Evolutionary conservation across 2,888 invertebrate genomes (phyloP).

Genomic region (Meteorus colon): DNA sequence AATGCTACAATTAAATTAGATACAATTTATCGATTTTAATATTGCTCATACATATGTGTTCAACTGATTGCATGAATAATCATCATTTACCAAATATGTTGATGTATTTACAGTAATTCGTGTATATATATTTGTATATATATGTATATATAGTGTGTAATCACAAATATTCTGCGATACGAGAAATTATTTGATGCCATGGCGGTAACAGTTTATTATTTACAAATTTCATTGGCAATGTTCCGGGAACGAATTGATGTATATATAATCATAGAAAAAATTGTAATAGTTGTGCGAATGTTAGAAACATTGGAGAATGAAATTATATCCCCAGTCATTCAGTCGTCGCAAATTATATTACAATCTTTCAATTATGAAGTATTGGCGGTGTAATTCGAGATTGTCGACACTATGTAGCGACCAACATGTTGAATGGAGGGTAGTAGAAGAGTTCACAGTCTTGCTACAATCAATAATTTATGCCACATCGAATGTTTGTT

Average conservation of each 20-base stretch:
- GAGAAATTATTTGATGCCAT: conserved; percentile 5
- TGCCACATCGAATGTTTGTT: neutral
- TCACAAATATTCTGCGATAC: conserved; percentile 40
- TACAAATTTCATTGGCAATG: conserved; percentile 27
- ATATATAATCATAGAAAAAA: conserved; percentile 10
- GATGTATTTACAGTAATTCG: conserved; percentile 30
- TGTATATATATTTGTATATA: conserved; percentile 33
- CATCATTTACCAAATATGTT: conserved; percentile 16
- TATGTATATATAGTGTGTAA: conserved; percentile 26
- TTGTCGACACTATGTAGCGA: conserved; percentile 18
- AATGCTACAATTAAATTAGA: conserved; percentile 3
- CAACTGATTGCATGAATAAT: conserved; percentile 16
- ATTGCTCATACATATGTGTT: conserved; percentile 24
- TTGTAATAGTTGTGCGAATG: conserved; percentile 35
- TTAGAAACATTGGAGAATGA: conserved; percentile 19
- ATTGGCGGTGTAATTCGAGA: conserved; percentile 20
- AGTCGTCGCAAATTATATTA: conserved; percentile 38
- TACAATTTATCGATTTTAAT: conserved; percentile 15
- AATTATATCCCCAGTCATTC: conserved; percentile 38
- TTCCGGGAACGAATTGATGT: conserved; percentile 8
- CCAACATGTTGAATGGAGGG: conserved; percentile 35
- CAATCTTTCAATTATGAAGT: conserved; percentile 28
- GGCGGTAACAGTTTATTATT: conserved; percentile 27
- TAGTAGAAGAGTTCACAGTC: conserved; percentile 18
- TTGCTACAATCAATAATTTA: neutral